These are phyloP conservation scores for Parambassis ranga DNA, from an alignment of 2,797 vertebrate genomes.

Conservation along the genomic window DNA sequence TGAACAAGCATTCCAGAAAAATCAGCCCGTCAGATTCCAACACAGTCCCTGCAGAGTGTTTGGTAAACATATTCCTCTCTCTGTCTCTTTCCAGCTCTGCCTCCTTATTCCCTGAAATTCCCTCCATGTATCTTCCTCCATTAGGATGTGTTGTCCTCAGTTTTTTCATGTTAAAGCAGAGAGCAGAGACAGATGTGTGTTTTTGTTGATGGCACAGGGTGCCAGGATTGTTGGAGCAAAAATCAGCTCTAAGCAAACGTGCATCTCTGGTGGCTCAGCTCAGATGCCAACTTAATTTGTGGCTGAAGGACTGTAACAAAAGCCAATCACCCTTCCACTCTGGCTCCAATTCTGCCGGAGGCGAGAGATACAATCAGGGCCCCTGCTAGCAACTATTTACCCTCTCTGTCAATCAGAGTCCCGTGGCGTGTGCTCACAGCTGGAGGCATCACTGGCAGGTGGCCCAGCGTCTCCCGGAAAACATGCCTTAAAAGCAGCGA, in stretches of 20 bases:
- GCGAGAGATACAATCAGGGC: constrained; percentile 75
- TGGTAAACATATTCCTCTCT: constrained; percentile 60
- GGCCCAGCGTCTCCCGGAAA: constrained; percentile 50
- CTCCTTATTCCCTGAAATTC: constrained; percentile 16
- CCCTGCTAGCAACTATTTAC: constrained; percentile 76
- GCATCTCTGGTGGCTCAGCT: constrained; percentile 33
- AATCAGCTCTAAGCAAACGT: constrained; percentile 30
- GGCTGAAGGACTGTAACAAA: constrained; percentile 66
- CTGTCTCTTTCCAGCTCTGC: constrained; percentile 29
- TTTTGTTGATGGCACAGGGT: too few species aligned
- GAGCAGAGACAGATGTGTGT: constrained; percentile 33
- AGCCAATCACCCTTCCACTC: constrained; percentile 68
- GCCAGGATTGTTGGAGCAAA: constrained; percentile 6
- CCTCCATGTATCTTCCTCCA: constrained; percentile 20
- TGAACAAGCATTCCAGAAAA: constrained; percentile 65
- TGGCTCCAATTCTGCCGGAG: constrained; percentile 55
- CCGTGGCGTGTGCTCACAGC: constrained; percentile 57
- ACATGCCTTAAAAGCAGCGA: constrained; percentile 52
- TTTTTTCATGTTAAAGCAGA: constrained; percentile 17
- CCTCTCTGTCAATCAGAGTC: constrained; percentile 75
- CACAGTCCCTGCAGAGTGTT: constrained; percentile 63
- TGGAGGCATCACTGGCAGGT: constrained; percentile 61
- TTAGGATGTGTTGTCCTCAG: constrained; percentile 16
- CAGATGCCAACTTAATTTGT: constrained; percentile 65
- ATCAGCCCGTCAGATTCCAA: constrained; percentile 67